phyloP scores from a whole-genome alignment of 2,888 invertebrate genomes.

The Drosophila testacea region DNA sequence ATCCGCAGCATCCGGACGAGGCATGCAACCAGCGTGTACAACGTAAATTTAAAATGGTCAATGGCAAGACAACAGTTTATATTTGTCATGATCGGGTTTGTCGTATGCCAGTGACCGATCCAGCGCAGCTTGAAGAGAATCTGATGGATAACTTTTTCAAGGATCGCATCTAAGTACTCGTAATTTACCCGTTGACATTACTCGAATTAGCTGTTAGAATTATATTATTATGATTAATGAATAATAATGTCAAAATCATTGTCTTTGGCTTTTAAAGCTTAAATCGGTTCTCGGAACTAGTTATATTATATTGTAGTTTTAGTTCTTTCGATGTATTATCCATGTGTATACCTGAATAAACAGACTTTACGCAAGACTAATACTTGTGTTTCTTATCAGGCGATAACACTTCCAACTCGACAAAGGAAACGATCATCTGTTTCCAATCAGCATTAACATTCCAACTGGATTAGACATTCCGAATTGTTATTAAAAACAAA shows the following conservation, averaged over 20 bases:
- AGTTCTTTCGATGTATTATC: conserved; percentile 24
- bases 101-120: conserved; percentile 84
- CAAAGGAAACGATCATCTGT: neutral
- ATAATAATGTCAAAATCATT: conserved; percentile 28
- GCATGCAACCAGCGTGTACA: conserved; percentile 80
- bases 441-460: neutral
- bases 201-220: conserved; percentile 43
- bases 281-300: conserved; percentile 66
- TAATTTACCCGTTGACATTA: conserved; percentile 35
- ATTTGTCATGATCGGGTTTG: conserved; percentile 85
- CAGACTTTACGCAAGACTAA: conserved; percentile 15
- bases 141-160: conserved; percentile 81
- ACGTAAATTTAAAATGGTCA: conserved; percentile 84
- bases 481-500: neutral
- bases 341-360: conserved; percentile 20
- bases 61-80: conserved; percentile 84
- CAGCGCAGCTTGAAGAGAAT: conserved; percentile 80
- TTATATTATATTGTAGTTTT: conserved; percentile 24
- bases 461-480: neutral
- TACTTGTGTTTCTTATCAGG: neutral
- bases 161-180: conserved; percentile 52
- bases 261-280: conserved; percentile 65
- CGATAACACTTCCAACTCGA: neutral
- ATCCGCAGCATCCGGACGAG: conserved; percentile 76
- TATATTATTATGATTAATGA: conserved; percentile 21